Evolutionary conservation across 2,113 vertebrate genomes (phyloP).

Genomic region (Trachemys scripta): DNA sequence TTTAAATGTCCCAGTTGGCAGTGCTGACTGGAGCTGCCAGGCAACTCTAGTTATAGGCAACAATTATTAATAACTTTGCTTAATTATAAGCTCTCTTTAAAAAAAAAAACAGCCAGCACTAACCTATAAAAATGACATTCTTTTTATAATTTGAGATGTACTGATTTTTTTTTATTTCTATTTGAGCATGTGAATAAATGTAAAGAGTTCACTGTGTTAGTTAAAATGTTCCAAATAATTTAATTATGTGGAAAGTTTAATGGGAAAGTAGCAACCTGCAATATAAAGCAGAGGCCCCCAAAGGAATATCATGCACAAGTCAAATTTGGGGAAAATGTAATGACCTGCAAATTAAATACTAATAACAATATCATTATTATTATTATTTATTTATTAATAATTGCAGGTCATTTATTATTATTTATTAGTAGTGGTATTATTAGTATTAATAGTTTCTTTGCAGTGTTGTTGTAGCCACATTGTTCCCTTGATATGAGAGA

Average conservation of each 20-base stretch:
- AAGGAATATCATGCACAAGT: background rate
- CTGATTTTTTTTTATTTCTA: background rate
- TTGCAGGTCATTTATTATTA: too few relatives aligned
- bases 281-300: rapidly evolving
- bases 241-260: background rate
- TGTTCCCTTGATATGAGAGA: background rate
- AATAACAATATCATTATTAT: background rate
- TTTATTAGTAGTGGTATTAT: too few relatives aligned
- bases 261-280: background rate
- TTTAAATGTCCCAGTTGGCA: too few relatives aligned
- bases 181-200: background rate
- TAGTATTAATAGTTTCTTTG: too few relatives aligned
- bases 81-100: background rate
- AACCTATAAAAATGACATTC: background rate
- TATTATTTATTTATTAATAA: too few relatives aligned
- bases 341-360: background rate
- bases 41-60: background rate
- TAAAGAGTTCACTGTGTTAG: background rate
- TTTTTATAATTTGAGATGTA: background rate
- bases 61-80: background rate
- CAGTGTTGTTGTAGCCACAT: background rate
- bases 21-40: too few relatives aligned
- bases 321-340: background rate
- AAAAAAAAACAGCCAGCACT: background rate
- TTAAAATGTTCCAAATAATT: background rate